Evolutionary conservation across 2,113 vertebrate species (phyloP).

Genomic region (Nesogale talazaci): DNA sequence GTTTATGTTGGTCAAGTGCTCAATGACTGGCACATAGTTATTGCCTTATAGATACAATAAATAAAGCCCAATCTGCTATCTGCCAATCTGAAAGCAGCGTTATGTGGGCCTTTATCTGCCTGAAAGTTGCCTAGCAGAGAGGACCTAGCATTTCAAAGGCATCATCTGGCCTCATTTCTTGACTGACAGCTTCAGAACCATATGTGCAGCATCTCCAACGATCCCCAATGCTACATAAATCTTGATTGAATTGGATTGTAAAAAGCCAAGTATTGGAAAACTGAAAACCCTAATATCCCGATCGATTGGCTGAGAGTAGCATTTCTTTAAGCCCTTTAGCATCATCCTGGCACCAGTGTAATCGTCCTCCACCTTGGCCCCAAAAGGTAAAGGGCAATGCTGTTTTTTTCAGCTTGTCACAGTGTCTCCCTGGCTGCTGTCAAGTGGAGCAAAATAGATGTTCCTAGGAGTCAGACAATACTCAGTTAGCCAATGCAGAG

Average conservation of each 20-base stretch:
- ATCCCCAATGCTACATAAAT: constrained; percentile 75
- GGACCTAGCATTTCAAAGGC: constrained; percentile 38
- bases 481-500: neutral
- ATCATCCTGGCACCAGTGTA: constrained; percentile 6
- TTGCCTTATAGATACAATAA: neutral
- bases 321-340: constrained; percentile 53
- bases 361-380: constrained; percentile 50
- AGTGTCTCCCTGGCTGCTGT: constrained; percentile 33
- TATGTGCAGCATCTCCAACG: constrained; percentile 21
- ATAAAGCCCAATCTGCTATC: neutral
- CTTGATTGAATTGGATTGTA: constrained; percentile 75
- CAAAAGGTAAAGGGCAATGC: constrained; percentile 47
- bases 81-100: neutral
- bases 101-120: constrained; percentile 45
- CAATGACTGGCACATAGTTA: neutral
- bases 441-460: neutral
- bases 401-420: neutral
- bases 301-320: constrained; percentile 67
- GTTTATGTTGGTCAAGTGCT: neutral
- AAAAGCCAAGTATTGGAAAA: constrained; percentile 77
- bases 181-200: constrained; percentile 72
- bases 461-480: constrained; percentile 22
- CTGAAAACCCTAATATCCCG: constrained; percentile 74
- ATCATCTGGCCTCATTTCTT: constrained; percentile 71
- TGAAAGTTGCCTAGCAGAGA: constrained; percentile 45